These are phyloP conservation scores for Bombycilla garrulus DNA, from an alignment of 2,113 vertebrate genomes.

Conservation along the genomic window DNA sequence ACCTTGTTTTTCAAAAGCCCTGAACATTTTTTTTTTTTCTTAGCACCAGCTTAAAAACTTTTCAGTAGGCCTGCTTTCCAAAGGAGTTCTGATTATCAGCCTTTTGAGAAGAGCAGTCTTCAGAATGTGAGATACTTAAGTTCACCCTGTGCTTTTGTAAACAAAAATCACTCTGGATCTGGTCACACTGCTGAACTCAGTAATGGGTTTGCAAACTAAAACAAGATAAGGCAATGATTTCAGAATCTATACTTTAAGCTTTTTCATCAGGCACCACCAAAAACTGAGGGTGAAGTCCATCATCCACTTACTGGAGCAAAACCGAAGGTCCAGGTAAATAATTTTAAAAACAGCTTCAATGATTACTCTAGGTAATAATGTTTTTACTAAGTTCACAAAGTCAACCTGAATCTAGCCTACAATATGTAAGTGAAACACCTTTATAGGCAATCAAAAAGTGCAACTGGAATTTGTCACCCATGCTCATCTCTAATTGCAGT, in stretches of 20 bases:
- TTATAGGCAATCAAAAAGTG: neutral
- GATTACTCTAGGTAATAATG: neutral
- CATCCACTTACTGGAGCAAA: neutral
- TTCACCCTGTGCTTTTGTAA: neutral
- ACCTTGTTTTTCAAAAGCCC: neutral
- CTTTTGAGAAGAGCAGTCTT: neutral
- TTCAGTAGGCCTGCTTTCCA: neutral
- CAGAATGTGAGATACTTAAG: neutral
- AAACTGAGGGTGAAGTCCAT: neutral
- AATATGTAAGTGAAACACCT: neutral
- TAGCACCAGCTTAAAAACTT: neutral
- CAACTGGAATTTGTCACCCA: neutral
- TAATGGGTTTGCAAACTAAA: neutral
- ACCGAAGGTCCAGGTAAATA: neutral
- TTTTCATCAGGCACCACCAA: neutral
- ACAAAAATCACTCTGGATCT: neutral
- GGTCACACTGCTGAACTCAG: neutral
- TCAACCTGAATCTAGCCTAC: neutral
- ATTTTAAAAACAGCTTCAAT: neutral
- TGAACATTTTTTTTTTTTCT: neutral
- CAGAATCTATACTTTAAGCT: neutral
- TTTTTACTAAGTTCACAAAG: neutral
- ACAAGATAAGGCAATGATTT: neutral
- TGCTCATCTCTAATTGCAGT: neutral
- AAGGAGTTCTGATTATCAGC: neutral